phyloP scores from a whole-genome alignment of 2,888 invertebrate species.

The Heteromyza rotundicornis region DNA sequence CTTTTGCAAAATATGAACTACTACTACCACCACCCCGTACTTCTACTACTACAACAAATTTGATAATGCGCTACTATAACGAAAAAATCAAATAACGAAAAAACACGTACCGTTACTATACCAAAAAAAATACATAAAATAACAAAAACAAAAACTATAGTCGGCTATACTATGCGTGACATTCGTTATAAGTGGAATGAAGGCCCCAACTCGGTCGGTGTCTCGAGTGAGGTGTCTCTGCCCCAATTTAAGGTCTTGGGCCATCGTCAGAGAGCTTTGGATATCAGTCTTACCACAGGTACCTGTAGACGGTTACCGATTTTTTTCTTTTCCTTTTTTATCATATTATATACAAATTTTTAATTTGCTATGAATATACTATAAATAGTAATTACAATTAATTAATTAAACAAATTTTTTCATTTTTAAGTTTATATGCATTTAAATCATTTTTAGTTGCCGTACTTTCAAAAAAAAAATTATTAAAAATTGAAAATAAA shows the following conservation, averaged over 20 bases:
- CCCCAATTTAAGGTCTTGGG: constrained; percentile 98
- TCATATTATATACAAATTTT: constrained; percentile 12
- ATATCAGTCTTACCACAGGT: constrained; percentile 97
- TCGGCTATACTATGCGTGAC: constrained; percentile 98
- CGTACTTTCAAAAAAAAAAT: background rate
- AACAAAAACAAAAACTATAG: no score
- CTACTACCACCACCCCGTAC: constrained; percentile 32
- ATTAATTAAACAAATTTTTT: no score
- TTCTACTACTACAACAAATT: constrained; percentile 26
- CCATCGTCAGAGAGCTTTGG: constrained; percentile 93
- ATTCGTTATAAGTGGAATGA: constrained; percentile 98
- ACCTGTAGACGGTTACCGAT: constrained; percentile 67
- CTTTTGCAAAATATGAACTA: no score
- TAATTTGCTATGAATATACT: constrained; percentile 6
- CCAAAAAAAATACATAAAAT: constrained; percentile 56
- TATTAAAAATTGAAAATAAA: background rate
- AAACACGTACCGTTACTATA: constrained; percentile 24
- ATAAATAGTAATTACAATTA: background rate
- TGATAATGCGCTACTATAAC: constrained; percentile 16
- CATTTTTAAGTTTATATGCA: no score
- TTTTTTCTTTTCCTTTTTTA: constrained; percentile 46
- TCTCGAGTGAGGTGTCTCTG: constrained; percentile 93
- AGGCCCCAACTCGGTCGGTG: constrained; percentile 92
- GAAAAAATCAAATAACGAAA: constrained; percentile 22
- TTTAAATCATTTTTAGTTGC: constrained; percentile 20